These are phyloP conservation scores for Genyomyrus donnyi DNA, from an alignment of 2,113 vertebrate species.

Conservation along the genomic window DNA sequence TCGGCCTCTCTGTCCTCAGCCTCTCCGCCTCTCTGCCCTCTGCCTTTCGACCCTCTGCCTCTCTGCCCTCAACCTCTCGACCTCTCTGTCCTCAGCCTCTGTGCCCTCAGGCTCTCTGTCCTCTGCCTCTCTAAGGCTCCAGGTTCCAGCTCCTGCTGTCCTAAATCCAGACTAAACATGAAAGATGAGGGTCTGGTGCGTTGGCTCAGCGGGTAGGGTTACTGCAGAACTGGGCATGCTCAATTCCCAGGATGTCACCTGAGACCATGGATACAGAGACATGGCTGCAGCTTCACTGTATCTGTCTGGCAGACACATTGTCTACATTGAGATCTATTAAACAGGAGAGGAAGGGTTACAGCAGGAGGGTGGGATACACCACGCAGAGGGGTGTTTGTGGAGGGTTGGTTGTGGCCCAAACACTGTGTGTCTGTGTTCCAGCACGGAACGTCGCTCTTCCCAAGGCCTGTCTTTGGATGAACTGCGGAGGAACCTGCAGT, in stretches of 20 bases:
- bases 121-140: background rate
- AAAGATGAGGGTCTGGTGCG: background rate
- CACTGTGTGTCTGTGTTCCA: slow-evolving; percentile 38
- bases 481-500: slow-evolving; percentile 72
- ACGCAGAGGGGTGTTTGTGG: background rate
- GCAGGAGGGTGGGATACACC: background rate
- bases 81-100: background rate
- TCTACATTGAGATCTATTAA: slow-evolving; percentile 13
- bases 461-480: slow-evolving; percentile 78
- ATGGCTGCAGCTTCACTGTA: background rate
- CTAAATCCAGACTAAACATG: background rate
- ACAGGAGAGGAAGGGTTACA: background rate
- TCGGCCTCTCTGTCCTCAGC: background rate
- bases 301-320: slow-evolving; percentile 7
- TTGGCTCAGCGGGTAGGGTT: slow-evolving; percentile 21
- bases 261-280: background rate
- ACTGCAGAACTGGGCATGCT: slow-evolving; percentile 6
- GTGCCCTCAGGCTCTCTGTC: background rate
- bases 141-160: background rate
- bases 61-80: background rate
- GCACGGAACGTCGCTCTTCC: slow-evolving; percentile 56
- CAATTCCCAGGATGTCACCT: slow-evolving; percentile 28
- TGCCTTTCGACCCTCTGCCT: background rate
- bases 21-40: background rate
- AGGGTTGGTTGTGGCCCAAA: background rate